Conservation (phyloP, 2,888 invertebrate species). For the Dusona sp. region DNA sequence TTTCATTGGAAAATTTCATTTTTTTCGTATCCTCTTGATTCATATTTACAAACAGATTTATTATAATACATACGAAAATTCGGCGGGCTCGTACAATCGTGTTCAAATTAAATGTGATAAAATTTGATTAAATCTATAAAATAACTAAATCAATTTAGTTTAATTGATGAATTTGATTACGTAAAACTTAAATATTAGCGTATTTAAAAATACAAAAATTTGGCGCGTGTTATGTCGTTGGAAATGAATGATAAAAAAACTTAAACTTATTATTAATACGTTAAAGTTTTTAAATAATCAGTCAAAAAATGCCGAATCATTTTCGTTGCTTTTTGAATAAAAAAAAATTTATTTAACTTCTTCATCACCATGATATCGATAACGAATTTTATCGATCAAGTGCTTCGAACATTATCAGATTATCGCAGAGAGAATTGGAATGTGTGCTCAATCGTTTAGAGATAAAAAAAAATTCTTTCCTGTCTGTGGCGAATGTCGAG, state of each 20-base stretch:
- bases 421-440: constrained; percentile 21
- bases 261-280: not conserved
- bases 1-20: not conserved
- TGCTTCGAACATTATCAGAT: constrained; percentile 44
- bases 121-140: not conserved
- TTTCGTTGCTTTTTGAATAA: not conserved
- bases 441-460: not conserved
- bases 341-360: not conserved
- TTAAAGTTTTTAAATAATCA: not conserved
- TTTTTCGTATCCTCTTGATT: not conserved
- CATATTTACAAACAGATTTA: not conserved
- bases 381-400: constrained; percentile 19
- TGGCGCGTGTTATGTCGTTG: not conserved
- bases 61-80: not conserved
- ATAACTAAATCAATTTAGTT: not conserved
- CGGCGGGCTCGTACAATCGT: not conserved
- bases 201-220: not conserved
- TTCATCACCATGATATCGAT: constrained; percentile 42
- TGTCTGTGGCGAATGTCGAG: not conserved
- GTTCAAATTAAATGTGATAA: not conserved
- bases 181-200: not conserved
- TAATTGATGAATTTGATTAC: not conserved
- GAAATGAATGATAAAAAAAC: not conserved
- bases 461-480: constrained; percentile 19
- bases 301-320: not conserved